Conservation (phyloP, 2,113 vertebrate genomes). For the Thryonomys swinderianus region DNA sequence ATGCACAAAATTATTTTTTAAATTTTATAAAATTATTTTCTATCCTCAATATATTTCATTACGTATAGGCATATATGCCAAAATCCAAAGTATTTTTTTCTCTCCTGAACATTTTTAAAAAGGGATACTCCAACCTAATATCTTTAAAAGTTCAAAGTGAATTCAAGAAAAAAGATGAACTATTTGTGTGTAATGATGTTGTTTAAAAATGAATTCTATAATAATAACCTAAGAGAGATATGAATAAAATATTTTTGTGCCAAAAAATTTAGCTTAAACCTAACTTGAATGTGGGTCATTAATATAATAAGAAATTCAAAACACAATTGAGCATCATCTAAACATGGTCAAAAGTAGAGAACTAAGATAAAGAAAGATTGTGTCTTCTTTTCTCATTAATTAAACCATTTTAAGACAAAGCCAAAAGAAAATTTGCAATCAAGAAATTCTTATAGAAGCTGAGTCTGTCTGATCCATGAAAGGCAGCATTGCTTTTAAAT, state of each 20-base stretch:
- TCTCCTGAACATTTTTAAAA: not conserved
- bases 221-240: not conserved
- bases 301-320: not conserved
- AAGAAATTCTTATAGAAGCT: not conserved
- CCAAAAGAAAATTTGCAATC: not conserved
- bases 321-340: not conserved
- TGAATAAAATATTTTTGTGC: not conserved
- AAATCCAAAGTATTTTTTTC: not conserved
- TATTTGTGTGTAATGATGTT: not conserved
- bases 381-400: not conserved
- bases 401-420: not conserved
- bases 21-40: not conserved
- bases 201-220: not conserved
- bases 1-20: not conserved
- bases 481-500: not conserved
- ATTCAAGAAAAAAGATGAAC: not conserved
- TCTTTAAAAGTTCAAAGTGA: constrained; percentile 5
- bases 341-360: not conserved
- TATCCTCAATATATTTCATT: not conserved
- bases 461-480: not conserved
- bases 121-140: not conserved
- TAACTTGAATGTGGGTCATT: not conserved
- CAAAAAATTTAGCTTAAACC: not conserved
- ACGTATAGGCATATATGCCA: not conserved
- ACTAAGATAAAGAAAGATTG: not conserved